These are phyloP conservation scores for Sphaerophoria rueppellii DNA, from an alignment of 2,888 invertebrate species.

Conservation along the genomic window DNA sequence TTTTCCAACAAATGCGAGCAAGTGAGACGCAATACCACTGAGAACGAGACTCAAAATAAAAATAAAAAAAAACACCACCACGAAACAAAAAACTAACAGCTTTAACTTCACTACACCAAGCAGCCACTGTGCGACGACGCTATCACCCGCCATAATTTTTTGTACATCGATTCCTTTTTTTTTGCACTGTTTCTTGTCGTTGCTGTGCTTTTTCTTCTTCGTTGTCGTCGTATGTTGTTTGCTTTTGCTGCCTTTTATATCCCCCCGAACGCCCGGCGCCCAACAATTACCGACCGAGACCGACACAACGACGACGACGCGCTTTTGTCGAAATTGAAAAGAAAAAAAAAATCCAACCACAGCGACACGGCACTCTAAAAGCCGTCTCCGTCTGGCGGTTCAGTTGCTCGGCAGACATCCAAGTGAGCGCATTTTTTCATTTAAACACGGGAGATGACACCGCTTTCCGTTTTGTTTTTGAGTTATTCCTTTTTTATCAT, in stretches of 20 bases:
- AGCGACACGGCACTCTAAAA: slow-evolving; percentile 30
- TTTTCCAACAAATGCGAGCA: slow-evolving; percentile 18
- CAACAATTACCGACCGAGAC: no score
- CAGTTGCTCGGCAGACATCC: slow-evolving; percentile 71
- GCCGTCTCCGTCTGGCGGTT: slow-evolving; percentile 56
- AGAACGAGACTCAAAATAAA: background rate
- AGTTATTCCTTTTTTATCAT: slow-evolving; percentile 43
- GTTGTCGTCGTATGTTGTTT: background rate
- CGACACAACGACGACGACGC: slow-evolving; percentile 29
- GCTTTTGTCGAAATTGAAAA: slow-evolving; percentile 56
- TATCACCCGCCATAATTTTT: slow-evolving; percentile 65
- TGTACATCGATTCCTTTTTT: slow-evolving; percentile 31
- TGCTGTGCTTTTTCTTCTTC: slow-evolving; percentile 14
- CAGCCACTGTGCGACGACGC: slow-evolving; percentile 61
- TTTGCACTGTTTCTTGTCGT: background rate
- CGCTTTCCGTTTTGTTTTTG: slow-evolving; percentile 68
- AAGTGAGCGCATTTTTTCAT: slow-evolving; percentile 67
- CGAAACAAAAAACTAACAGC: slow-evolving; percentile 35
- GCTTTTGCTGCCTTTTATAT: slow-evolving; percentile 34
- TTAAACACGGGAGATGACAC: slow-evolving; percentile 55
- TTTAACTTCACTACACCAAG: slow-evolving; percentile 26
- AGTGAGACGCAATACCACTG: slow-evolving; percentile 44
- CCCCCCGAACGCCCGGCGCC: background rate
- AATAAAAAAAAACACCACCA: slow-evolving; percentile 9
- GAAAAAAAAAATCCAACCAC: slow-evolving; percentile 53